Conservation (phyloP, 2,888 invertebrate species). For the Copidosoma aretas region DNA sequence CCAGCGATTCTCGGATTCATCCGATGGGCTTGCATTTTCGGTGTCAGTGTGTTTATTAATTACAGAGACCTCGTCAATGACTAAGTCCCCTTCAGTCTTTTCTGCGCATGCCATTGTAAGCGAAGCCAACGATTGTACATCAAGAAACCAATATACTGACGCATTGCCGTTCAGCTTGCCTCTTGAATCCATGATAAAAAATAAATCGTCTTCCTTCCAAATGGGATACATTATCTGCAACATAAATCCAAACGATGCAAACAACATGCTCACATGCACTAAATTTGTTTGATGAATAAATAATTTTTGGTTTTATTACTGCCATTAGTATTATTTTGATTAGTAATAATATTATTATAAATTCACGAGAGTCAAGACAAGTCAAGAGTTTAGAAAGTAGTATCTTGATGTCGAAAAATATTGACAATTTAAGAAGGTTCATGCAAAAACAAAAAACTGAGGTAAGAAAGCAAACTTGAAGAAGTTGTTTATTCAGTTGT, state of each 20-base stretch:
- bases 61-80: slow-evolving; percentile 50
- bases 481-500: too few species aligned
- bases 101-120: slow-evolving; percentile 12
- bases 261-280: too few species aligned
- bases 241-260: not conserved
- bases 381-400: too few species aligned
- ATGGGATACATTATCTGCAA: slow-evolving; percentile 56
- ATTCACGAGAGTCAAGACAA: too few species aligned
- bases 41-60: slow-evolving; percentile 47
- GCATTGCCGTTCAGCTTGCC: slow-evolving; percentile 52
- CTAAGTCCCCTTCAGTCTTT: slow-evolving; percentile 41
- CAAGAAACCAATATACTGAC: slow-evolving; percentile 54
- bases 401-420: too few species aligned
- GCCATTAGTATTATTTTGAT: too few species aligned
- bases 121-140: slow-evolving; percentile 42
- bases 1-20: slow-evolving; percentile 49
- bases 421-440: too few species aligned
- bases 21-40: not conserved
- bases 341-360: too few species aligned
- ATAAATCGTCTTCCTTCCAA: slow-evolving; percentile 53
- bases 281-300: too few species aligned
- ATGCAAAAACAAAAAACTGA: too few species aligned
- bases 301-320: too few species aligned
- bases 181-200: slow-evolving; percentile 54
- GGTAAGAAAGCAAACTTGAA: too few species aligned